phyloP scores from a whole-genome alignment of 2,113 vertebrate genomes.

The Scophthalmus maximus region DNA sequence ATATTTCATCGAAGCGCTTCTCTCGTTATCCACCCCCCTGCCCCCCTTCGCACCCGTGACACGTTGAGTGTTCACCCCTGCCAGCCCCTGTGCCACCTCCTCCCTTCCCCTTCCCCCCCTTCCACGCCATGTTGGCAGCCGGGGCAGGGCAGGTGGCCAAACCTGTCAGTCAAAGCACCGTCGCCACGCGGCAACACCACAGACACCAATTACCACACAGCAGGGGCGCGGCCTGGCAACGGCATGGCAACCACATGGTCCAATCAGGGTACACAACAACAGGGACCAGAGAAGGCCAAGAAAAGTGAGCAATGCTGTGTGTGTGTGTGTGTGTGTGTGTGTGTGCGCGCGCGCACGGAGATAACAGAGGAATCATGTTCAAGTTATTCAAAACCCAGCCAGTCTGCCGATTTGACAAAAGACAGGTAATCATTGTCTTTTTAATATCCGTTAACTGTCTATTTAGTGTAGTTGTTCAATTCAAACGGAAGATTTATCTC shows the following conservation, averaged over 20 bases:
- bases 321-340: conserved; percentile 31
- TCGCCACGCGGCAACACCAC: conserved; percentile 79
- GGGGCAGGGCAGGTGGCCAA: conserved; percentile 83
- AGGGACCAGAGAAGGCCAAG: conserved; percentile 76
- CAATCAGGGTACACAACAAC: conserved; percentile 82
- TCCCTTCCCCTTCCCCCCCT: conserved; percentile 41
- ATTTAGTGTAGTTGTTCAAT: conserved; percentile 41
- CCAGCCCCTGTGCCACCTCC: conserved; percentile 58
- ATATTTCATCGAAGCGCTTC: conserved; percentile 48
- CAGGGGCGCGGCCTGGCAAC: conserved; percentile 83
- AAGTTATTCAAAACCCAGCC: conserved; percentile 53
- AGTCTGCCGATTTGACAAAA: conserved; percentile 27
- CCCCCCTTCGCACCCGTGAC: conserved; percentile 32
- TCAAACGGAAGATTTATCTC: conserved; percentile 42
- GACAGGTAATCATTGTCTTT: conserved; percentile 62
- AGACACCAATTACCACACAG: conserved; percentile 83
- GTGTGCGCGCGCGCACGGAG: conserved; percentile 22
- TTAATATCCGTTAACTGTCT: conserved; percentile 63
- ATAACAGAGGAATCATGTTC: not conserved
- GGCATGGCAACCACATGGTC: conserved; percentile 83
- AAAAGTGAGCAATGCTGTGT: conserved; percentile 53
- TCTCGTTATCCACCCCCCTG: conserved; percentile 50
- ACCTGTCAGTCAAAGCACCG: conserved; percentile 78
- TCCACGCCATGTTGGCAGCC: conserved; percentile 74
- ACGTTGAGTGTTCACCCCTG: conserved; percentile 53